These are phyloP conservation scores for Murina feae DNA, from an alignment of 2,113 vertebrate genomes.

Conservation along the genomic window DNA sequence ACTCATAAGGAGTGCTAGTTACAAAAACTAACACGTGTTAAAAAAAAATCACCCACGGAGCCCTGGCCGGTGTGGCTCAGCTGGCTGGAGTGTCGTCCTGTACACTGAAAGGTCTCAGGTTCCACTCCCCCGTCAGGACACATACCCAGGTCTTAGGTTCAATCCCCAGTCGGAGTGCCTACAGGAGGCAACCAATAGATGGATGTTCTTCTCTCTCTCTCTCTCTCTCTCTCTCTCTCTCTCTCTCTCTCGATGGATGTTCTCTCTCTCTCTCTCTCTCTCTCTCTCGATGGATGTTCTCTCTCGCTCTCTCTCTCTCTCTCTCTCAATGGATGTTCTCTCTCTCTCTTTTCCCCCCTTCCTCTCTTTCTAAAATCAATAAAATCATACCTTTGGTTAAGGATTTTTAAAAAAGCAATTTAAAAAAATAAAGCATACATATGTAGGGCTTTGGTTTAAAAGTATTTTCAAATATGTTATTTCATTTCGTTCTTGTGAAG, in stretches of 20 bases:
- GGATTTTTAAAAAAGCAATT: no score
- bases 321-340: no score
- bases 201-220: neutral
- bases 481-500: neutral
- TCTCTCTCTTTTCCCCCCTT: no score
- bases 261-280: no score
- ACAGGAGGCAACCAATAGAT: neutral
- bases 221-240: no score
- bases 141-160: neutral
- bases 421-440: neutral
- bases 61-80: neutral
- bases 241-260: no score
- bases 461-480: neutral
- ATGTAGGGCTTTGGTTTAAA: neutral
- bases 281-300: no score
- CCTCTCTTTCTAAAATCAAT: no score
- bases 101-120: neutral
- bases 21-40: neutral
- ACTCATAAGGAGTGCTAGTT: neutral
- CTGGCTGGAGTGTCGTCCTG: neutral
- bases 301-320: no score
- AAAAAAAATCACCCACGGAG: neutral
- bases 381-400: no score
- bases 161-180: neutral
- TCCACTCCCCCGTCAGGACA: neutral